A percentile compares a stretch with the other conserved stretches of the same genome.
phyloP scores from a whole-genome alignment of 2,113 vertebrate genomes.

The Tachuris rubrigastra region DNA sequence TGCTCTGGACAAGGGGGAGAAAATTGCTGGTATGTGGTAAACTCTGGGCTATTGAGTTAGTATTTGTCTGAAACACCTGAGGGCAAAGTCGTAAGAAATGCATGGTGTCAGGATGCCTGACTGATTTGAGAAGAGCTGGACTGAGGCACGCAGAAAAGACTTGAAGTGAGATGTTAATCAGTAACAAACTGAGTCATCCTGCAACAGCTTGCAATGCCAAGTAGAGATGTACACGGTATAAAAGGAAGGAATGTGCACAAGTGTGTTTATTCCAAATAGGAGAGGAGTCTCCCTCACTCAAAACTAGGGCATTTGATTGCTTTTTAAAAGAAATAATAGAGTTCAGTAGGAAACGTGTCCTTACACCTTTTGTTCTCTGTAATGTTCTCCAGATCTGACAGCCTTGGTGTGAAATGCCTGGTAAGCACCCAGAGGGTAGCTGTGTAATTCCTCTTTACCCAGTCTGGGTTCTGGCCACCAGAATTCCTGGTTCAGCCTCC shows the following conservation, averaged over 20 bases:
- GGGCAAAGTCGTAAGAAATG: neutral
- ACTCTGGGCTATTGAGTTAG: neutral
- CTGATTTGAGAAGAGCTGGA: neutral
- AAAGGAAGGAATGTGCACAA: neutral
- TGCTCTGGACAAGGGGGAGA: neutral
- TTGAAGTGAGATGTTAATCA: slow-evolving; percentile 4
- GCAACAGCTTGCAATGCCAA: neutral
- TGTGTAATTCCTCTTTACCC: neutral
- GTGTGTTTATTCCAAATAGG: neutral
- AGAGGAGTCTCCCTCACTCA: neutral
- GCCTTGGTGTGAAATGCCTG: neutral
- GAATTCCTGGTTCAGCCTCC: neutral
- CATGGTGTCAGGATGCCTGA: neutral
- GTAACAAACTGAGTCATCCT: neutral
- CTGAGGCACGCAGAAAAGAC: neutral
- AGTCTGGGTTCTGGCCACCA: neutral
- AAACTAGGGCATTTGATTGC: neutral
- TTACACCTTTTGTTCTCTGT: neutral
- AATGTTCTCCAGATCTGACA: neutral
- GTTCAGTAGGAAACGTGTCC: neutral
- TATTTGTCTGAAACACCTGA: neutral
- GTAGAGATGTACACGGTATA: neutral
- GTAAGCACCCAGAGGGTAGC: neutral
- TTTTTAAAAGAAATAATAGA: neutral
- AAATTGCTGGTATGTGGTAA: neutral